Conservation (phyloP, 2,797 vertebrate species). For the Gila robusta region DNA sequence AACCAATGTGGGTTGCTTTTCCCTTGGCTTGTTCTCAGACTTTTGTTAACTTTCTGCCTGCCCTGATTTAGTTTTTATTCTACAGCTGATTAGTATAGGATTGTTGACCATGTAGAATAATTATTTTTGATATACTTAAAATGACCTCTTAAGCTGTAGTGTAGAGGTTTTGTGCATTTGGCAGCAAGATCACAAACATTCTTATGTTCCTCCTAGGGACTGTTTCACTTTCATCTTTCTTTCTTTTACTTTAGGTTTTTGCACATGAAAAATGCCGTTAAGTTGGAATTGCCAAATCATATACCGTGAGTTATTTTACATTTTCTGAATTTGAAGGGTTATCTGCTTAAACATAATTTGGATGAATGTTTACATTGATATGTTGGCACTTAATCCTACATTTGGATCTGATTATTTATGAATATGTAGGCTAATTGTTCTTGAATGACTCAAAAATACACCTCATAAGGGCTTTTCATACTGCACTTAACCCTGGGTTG, state of each 20-base stretch:
- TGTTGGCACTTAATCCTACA: neutral
- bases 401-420: neutral
- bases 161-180: neutral
- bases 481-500: neutral
- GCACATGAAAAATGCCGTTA: constrained; percentile 80
- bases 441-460: neutral
- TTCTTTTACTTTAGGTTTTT: constrained; percentile 71
- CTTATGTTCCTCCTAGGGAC: neutral
- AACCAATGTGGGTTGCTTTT: constrained; percentile 41
- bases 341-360: neutral
- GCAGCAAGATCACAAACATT: neutral
- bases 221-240: constrained; percentile 4
- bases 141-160: neutral
- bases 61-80: neutral
- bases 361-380: neutral
- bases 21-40: neutral
- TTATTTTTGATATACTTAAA: neutral
- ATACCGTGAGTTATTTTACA: constrained; percentile 75
- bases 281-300: constrained; percentile 78
- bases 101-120: neutral
- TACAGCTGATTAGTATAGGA: neutral
- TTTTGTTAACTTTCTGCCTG: neutral
- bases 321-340: neutral
- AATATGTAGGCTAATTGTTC: neutral
- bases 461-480: neutral